A percentile compares a stretch with the other conserved stretches of the same genome.
phyloP scores from a whole-genome alignment of 1,140 invertebrate genomes.

The Bathynomus jamesi region DNA sequence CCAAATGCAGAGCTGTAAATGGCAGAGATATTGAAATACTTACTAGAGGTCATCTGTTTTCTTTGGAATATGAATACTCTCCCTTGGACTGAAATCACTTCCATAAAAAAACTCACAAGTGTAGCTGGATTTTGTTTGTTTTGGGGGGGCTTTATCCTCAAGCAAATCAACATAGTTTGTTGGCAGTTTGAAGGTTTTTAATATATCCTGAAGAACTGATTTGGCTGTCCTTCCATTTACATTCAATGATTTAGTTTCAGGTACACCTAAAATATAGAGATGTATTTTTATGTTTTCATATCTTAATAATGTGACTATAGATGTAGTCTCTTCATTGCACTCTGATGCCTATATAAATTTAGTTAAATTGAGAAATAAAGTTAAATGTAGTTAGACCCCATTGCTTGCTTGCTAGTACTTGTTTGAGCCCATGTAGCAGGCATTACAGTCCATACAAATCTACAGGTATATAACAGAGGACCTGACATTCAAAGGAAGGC shows the following conservation, averaged over 20 bases:
- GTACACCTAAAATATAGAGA: conserved; percentile 6
- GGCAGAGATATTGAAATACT: conserved; percentile 1
- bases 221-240: conserved; percentile 44
- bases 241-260: conserved; percentile 5
- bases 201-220: conserved; percentile 63
- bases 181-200: conserved; percentile 70
- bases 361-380: no score
- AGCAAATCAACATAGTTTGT: conserved; percentile 69
- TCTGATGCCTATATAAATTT: no score
- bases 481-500: no score
- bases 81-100: conserved; percentile 4
- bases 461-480: no score
- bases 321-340: no score
- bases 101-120: conserved; percentile 25
- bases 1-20: no score
- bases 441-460: no score
- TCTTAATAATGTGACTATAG: no score
- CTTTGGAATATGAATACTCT: conserved; percentile 3
- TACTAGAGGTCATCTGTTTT: conserved; percentile 21
- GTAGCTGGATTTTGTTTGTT: conserved; percentile 22
- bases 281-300: background rate
- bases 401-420: no score
- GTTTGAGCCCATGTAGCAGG: no score
- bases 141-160: conserved; percentile 17
- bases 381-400: no score